A percentile compares a stretch with the other conserved stretches of the same genome.
Conservation (phyloP, 2,888 invertebrate species). For the Parapristionchus giblindavisi region DNA sequence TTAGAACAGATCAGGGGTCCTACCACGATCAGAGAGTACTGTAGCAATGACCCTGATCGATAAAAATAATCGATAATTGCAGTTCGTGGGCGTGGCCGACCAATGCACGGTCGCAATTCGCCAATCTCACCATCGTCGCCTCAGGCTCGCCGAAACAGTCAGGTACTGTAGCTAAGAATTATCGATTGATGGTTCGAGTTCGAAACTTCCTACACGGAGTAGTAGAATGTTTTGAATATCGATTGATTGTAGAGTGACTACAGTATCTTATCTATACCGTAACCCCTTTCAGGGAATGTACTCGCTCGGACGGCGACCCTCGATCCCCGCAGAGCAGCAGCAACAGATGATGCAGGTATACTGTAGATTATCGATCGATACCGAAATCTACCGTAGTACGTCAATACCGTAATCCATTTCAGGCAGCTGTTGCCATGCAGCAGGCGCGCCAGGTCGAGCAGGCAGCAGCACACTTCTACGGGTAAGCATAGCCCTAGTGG, state of each 20-base stretch:
- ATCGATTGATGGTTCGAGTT: background rate
- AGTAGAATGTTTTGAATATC: background rate
- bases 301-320: conserved; percentile 30
- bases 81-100: conserved; percentile 67
- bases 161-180: conserved; percentile 27
- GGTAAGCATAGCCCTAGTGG: conserved; percentile 29
- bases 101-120: conserved; percentile 62
- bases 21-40: background rate
- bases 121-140: conserved; percentile 3
- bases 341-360: conserved; percentile 32
- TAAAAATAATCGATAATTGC: conserved; percentile 24
- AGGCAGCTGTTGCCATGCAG: conserved; percentile 24
- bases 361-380: background rate
- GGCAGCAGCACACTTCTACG: conserved; percentile 30
- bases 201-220: background rate
- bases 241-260: background rate
- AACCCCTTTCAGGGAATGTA: background rate
- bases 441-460: background rate
- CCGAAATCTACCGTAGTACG: background rate
- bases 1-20: background rate
- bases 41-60: background rate
- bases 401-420: background rate
- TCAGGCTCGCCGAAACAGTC: conserved; percentile 34
- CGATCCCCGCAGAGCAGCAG: background rate
- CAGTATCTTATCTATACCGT: too few species aligned